phyloP scores from a whole-genome alignment of 2,888 invertebrate genomes.

The Taphrorychus bicolor region DNA sequence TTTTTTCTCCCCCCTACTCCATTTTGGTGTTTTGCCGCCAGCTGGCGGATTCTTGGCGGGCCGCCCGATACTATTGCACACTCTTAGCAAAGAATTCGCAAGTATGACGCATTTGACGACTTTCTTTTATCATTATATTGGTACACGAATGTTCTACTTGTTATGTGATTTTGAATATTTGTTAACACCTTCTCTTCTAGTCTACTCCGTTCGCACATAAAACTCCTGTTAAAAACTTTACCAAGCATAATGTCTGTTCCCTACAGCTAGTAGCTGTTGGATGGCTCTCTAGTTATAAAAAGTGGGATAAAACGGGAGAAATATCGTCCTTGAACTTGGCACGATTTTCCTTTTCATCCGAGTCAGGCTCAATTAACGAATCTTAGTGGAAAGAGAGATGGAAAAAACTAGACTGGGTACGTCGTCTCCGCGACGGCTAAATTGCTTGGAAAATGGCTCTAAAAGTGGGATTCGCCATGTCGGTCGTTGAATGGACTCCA shows the following conservation, averaged over 20 bases:
- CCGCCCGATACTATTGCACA: conserved; percentile 2
- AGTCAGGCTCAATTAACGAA: conserved; percentile 22
- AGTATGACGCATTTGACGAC: too few relatives aligned
- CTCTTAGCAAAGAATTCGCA: not conserved
- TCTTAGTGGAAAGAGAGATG: conserved; percentile 20
- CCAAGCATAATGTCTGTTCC: too few relatives aligned
- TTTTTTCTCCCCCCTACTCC: conserved; percentile 1
- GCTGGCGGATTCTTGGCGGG: not conserved
- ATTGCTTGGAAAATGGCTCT: not conserved
- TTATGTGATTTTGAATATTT: too few relatives aligned
- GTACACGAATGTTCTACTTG: too few relatives aligned
- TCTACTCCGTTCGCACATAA: too few relatives aligned
- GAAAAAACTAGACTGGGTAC: conserved; percentile 16
- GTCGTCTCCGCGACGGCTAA: not conserved
- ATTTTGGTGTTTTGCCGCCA: conserved; percentile 9
- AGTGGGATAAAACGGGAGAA: conserved; percentile 1
- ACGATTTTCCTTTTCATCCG: conserved; percentile 13
- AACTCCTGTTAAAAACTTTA: too few relatives aligned
- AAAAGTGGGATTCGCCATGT: not conserved
- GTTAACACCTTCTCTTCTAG: too few relatives aligned
- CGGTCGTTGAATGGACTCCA: not conserved
- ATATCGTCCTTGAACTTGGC: conserved; percentile 34
- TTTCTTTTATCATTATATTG: too few relatives aligned
- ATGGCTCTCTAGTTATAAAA: too few relatives aligned
- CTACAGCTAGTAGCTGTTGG: too few relatives aligned